Evolutionary conservation across 2,888 invertebrate genomes (phyloP), one percentile per base, ranked within the genome.

Genomic region (Brachycybe producta): DNA sequence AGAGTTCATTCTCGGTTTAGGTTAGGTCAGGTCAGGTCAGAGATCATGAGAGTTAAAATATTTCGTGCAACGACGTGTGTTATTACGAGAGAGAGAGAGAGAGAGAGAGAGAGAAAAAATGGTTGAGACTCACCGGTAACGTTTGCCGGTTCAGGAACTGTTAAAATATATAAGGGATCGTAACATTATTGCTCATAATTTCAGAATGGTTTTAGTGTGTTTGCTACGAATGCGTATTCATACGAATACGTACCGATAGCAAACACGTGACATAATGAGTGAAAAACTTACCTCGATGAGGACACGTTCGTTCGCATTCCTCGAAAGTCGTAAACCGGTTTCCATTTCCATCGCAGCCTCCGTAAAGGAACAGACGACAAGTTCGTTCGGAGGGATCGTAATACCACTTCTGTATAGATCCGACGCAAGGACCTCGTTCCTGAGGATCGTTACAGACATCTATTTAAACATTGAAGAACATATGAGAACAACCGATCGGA

Each of bases 281-380:
- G n/a, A n/a, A n/a, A 30, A 30, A 8, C 21, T 47, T 39, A 47
- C 47, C 47, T 38, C n/a, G 21, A 3, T 39, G 36, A n/a, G 26
- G 21, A 66, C 87, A 88, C 60, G 81, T 69, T 3, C 76, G 73
- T 63, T 81, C 75, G 63, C 88, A 88, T 63, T 85, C 84, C 26
- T 75, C 73, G n/a, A 70, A 64, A 8, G 75, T 75, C 52, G 78
- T 78, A 70, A 91, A 91, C 48, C 85, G 73, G 67, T 91, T 91
- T 45, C 82, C 80, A 59, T 84, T 85, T 28, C 90, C 90, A 32
- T 72, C 75, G 64, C 90, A 91, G 52, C 90, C 90, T 32, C 86
- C 80, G 62, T 82, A 91, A 1, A 70, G 67, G 67, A 85, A 91
- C 55, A 74, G 69, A 47, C 72, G 70, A 64, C 91, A 91, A 32